Base-by-base conservation (phyloP, 2,113 vertebrate genomes). In the Morone saxatilis region DNA sequence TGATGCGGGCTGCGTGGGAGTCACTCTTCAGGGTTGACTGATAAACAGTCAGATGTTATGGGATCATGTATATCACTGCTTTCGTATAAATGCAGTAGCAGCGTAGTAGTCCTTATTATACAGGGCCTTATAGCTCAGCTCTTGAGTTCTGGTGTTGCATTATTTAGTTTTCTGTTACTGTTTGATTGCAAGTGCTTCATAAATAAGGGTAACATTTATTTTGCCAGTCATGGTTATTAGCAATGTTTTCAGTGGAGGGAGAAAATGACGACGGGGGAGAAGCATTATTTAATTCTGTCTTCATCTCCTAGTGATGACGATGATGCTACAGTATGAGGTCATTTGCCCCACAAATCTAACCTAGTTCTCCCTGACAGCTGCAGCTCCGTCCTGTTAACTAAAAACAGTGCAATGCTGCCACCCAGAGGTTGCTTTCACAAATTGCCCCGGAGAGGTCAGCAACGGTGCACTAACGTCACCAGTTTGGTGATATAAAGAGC, bases 341-440 rank as follows among this genome's bases (percentile, higher is more conserved):
- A 93, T 92, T 93, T 89, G 89, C 72, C 86, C 91, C 86, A 88
- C 84, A 90, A 92, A 90, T 89, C 75, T 89, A 91, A 93, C 84
- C 86, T 83, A 87, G 65, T 92, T 89, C 86, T 86, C 40, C 19
- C 63, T 54, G 57, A 72, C 79, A 83, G 79, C 76, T 75, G 83
- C 78, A 48, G 67, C 75, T 61, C 50, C 7, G 53, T 7, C 0
- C 6, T 11, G 20, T 56, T 10, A n/a, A 13, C 7, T 0, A 1
- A 14, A 1, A 7, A n/a, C 53, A 14, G 38, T 51, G 14, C 31
- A 20, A 48, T 92, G 84, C 83, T 83, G 84, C 89, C 93, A 87
- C 69, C 92, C 90, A 82, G 62, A 0, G 91, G 88, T 36, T 0
- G 0, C 2, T 4, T 4, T 7, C 0, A 3, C 2, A 11, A 38